Evolutionary conservation across 2,797 vertebrate genomes (phyloP).

Genomic region (Muscicapa comitata): DNA sequence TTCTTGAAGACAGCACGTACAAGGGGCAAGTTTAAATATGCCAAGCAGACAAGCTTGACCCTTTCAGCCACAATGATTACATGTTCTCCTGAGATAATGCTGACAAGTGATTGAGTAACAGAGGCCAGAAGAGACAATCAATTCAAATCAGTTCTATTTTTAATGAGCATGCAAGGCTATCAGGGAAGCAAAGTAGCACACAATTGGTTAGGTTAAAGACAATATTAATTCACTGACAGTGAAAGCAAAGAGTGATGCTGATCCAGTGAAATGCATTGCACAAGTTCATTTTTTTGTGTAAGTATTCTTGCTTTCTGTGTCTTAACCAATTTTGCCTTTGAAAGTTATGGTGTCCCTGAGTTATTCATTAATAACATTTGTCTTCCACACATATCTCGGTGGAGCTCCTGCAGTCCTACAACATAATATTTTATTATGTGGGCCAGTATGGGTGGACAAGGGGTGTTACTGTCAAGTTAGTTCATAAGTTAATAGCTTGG

Average conservation of each 20-base stretch:
- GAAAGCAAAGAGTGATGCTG: not conserved
- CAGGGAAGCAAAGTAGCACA: constrained; percentile 9
- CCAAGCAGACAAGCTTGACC: not conserved
- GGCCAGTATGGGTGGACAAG: too few relatives aligned
- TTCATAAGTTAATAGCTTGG: not conserved
- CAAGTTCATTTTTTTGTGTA: not conserved
- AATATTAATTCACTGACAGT: not conserved
- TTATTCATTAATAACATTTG: not conserved
- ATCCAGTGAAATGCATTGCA: not conserved
- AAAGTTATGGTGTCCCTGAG: not conserved
- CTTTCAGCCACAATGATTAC: not conserved
- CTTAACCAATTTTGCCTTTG: not conserved
- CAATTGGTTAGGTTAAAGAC: not conserved
- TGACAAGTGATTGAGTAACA: constrained; percentile 35
- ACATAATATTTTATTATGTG: not conserved
- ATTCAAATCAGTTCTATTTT: constrained; percentile 29
- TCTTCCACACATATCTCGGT: not conserved
- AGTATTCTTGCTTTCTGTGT: not conserved
- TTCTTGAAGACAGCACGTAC: not conserved
- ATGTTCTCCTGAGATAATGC: constrained; percentile 29
- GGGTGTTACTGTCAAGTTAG: not conserved
- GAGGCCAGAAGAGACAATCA: not conserved
- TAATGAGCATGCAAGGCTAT: constrained; percentile 43
- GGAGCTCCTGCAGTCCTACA: not conserved
- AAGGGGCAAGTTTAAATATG: not conserved